Evolutionary conservation across 2,113 vertebrate genomes (phyloP).

Genomic region (Holacanthus passer): DNA sequence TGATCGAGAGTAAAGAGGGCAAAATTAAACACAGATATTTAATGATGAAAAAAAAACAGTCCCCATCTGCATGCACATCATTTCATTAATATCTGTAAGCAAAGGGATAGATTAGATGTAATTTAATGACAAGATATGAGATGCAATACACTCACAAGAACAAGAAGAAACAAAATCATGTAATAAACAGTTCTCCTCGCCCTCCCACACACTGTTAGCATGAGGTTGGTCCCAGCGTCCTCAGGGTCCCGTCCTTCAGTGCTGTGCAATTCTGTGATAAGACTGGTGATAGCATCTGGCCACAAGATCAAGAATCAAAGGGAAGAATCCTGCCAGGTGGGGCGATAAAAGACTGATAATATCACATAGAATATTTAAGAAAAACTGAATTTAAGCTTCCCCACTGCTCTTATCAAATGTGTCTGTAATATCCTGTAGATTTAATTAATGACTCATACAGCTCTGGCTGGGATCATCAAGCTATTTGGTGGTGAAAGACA

Average conservation of each 20-base stretch:
- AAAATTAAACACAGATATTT: conserved; percentile 19
- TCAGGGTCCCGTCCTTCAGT: conserved; percentile 63
- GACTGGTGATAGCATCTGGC: conserved; percentile 67
- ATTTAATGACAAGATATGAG: conserved; percentile 30
- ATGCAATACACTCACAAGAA: background rate
- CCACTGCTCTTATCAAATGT: conserved; percentile 45
- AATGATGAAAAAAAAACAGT: conserved; percentile 21
- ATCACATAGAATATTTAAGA: conserved; percentile 57
- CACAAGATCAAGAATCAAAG: conserved; percentile 67
- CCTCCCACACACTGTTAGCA: conserved; percentile 30
- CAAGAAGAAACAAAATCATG: background rate
- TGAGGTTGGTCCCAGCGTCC: conserved; percentile 31
- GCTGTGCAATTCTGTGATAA: conserved; percentile 66
- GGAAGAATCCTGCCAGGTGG: conserved; percentile 55
- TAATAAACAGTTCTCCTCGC: background rate
- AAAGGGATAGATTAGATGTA: conserved; percentile 12
- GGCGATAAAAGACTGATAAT: conserved; percentile 43
- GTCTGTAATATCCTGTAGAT: conserved; percentile 47
- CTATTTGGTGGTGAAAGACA: conserved; percentile 18
- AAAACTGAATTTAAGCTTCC: conserved; percentile 44
- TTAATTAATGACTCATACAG: conserved; percentile 67
- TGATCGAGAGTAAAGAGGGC: conserved; percentile 1
- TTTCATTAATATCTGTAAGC: conserved; percentile 20
- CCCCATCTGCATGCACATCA: conserved; percentile 20
- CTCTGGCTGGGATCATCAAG: conserved; percentile 17